A percentile compares a stretch with the other conserved stretches of the same genome.
Evolutionary conservation across 2,888 invertebrate genomes (phyloP).

Genomic region (Eupsilia transversa): DNA sequence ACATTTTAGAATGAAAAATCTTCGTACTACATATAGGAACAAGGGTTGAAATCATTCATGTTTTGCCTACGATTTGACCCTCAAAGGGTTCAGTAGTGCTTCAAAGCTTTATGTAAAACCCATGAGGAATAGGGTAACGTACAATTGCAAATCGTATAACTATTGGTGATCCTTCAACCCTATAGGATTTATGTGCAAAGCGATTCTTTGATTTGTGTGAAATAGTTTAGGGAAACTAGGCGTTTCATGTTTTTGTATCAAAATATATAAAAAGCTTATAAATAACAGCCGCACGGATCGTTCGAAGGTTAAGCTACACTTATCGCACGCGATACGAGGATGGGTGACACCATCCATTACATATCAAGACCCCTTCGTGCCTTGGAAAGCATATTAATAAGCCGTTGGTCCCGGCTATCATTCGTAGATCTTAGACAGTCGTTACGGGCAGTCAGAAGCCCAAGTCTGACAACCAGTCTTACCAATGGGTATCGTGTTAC

Average conservation of each 20-base stretch:
- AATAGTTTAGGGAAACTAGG: background rate
- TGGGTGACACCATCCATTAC: too few species aligned
- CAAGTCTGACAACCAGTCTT: too few species aligned
- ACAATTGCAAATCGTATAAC: slow-evolving; percentile 29
- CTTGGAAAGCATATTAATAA: too few species aligned
- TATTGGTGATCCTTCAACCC: slow-evolving; percentile 29
- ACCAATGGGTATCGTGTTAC: too few species aligned
- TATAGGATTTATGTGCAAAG: slow-evolving; percentile 8
- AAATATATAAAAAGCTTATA: background rate
- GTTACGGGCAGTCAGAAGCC: too few species aligned
- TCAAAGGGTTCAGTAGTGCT: slow-evolving; percentile 22
- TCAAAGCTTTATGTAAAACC: slow-evolving; percentile 1
- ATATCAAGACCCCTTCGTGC: too few species aligned
- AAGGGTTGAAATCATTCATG: slow-evolving; percentile 24
- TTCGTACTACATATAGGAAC: background rate
- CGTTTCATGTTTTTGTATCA: background rate
- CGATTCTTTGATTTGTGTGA: background rate
- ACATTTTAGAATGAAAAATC: background rate
- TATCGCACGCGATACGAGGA: too few species aligned
- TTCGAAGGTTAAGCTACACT: too few species aligned
- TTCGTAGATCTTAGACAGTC: too few species aligned
- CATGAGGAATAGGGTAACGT: background rate
- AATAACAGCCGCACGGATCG: too few species aligned
- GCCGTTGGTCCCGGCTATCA: too few species aligned
- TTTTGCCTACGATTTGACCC: slow-evolving; percentile 36